phyloP scores from a whole-genome alignment of 1,140 invertebrate genomes.

The Idris sp. region DNA sequence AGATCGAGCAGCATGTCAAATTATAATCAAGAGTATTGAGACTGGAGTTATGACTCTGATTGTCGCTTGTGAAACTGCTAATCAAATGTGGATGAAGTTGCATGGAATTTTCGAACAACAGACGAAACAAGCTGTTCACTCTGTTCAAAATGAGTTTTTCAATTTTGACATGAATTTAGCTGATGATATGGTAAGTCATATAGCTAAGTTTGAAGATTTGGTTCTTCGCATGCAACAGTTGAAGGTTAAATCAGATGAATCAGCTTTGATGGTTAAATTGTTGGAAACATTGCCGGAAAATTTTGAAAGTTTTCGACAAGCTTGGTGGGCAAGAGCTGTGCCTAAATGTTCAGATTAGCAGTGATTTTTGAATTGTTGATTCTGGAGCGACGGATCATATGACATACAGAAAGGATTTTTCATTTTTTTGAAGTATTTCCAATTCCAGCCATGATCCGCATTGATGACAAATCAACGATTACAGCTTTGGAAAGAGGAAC shows the following conservation, averaged over 20 bases:
- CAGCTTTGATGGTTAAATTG: slow-evolving; percentile 31
- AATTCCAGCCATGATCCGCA: too few relatives aligned
- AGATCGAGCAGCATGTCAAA: slow-evolving; percentile 36
- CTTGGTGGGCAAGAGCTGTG: slow-evolving; percentile 40
- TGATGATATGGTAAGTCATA: slow-evolving; percentile 56
- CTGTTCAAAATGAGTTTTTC: slow-evolving; percentile 65
- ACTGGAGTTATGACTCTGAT: slow-evolving; percentile 38
- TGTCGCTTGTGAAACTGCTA: slow-evolving; percentile 50
- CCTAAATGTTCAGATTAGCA: too few relatives aligned
- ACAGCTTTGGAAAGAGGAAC: too few relatives aligned
- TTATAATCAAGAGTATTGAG: slow-evolving; percentile 12
- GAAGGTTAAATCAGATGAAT: slow-evolving; percentile 28
- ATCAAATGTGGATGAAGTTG: slow-evolving; percentile 62
- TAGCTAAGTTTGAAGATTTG: slow-evolving; percentile 64
- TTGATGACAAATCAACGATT: too few relatives aligned
- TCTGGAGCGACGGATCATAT: too few relatives aligned
- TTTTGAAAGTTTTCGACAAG: slow-evolving; percentile 38
- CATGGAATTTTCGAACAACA: slow-evolving; percentile 65
- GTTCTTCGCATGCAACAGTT: slow-evolving; percentile 37
- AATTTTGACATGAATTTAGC: slow-evolving; percentile 24
- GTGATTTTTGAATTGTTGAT: too few relatives aligned
- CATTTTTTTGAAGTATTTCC: too few relatives aligned
- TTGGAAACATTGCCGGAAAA: slow-evolving; percentile 36
- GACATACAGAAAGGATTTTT: too few relatives aligned
- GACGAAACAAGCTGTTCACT: slow-evolving; percentile 55